Conservation (phyloP, 2,113 vertebrate genomes). For the Trachemys scripta region DNA sequence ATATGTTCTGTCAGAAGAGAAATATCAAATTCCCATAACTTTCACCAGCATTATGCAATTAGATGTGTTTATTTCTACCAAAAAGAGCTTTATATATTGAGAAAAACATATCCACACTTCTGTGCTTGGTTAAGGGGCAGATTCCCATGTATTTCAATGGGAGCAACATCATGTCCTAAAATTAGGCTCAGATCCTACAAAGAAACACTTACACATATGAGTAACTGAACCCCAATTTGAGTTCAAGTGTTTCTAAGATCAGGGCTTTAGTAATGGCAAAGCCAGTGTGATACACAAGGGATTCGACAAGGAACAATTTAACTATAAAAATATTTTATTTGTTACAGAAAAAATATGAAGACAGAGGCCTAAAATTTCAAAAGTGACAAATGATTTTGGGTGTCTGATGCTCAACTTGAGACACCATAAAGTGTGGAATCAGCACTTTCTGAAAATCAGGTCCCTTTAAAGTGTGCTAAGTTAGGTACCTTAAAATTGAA, state of each 20-base stretch:
- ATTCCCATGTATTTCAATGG: background rate
- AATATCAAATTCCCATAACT: background rate
- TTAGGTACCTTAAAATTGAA: background rate
- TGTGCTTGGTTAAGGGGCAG: background rate
- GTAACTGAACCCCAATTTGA: background rate
- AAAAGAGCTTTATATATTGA: background rate
- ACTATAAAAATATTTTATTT: fast-evolving
- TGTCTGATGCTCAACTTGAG: background rate
- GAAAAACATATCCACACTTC: background rate
- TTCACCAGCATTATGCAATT: background rate
- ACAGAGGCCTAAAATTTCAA: background rate
- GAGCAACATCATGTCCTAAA: background rate
- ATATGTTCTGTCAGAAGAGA: background rate
- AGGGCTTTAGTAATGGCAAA: background rate
- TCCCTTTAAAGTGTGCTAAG: fast-evolving
- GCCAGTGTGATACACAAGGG: background rate
- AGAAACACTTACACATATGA: background rate
- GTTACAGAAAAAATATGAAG: fast-evolving
- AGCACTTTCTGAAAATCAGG: background rate
- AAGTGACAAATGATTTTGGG: background rate
- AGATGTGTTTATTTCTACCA: background rate
- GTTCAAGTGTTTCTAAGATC: background rate
- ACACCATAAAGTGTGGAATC: background rate
- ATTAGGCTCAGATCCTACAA: background rate
- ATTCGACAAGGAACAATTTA: background rate